Evolutionary conservation across 2,797 vertebrate genomes (phyloP).

Genomic region (Pangasius sanitwongsei): DNA sequence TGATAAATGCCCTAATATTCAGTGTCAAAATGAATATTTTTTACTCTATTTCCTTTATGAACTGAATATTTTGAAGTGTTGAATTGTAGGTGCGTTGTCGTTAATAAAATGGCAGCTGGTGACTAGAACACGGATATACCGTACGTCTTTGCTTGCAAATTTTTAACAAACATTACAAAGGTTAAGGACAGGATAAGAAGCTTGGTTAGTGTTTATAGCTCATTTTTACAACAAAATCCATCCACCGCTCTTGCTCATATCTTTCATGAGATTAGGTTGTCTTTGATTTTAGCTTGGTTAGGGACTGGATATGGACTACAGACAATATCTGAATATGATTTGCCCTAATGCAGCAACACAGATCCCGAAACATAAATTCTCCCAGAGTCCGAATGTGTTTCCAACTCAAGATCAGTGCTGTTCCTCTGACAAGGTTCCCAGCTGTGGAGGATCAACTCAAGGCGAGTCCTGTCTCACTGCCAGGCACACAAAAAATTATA

Average conservation of each 20-base stretch:
- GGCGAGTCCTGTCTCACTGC: slow-evolving; percentile 31
- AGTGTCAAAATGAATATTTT: background rate
- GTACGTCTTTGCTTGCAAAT: background rate
- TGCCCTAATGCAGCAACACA: background rate
- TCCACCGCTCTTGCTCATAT: background rate
- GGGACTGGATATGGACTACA: background rate
- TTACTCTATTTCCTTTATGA: background rate
- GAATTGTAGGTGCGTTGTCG: background rate
- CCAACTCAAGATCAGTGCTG: slow-evolving; percentile 23
- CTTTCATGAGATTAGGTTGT: background rate
- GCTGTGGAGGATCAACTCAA: slow-evolving; percentile 49
- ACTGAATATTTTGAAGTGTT: background rate
- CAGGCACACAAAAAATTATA: slow-evolving; percentile 32
- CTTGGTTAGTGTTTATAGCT: background rate
- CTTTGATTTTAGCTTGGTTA: background rate
- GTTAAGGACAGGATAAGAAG: background rate
- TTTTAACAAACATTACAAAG: too few species aligned
- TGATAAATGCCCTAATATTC: background rate
- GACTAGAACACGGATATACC: background rate
- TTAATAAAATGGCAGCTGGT: background rate
- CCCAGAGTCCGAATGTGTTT: background rate
- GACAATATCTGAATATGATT: background rate
- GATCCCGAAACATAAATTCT: background rate
- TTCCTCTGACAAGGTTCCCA: slow-evolving; percentile 43
- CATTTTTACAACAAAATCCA: background rate